A percentile compares a stretch with the other conserved stretches of the same genome.
phyloP scores from a whole-genome alignment of 1,140 invertebrate species.

The Octopus bimaculoides region DNA sequence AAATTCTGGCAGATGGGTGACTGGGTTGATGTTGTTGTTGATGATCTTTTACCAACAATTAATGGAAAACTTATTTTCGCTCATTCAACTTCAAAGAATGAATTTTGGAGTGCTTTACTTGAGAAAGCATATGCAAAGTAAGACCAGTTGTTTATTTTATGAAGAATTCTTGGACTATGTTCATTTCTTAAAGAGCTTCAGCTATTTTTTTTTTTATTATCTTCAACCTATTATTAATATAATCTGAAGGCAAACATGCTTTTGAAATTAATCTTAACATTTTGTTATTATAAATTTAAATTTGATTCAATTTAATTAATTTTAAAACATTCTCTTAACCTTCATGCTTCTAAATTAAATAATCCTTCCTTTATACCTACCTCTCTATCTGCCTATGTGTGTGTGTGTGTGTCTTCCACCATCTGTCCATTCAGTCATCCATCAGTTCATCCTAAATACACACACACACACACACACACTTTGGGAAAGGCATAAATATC shows the following conservation, averaged over 20 bases:
- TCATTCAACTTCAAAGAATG: constrained; percentile 58
- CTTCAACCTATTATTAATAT: background rate
- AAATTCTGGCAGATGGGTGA: constrained; percentile 75
- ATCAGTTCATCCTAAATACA: too few species aligned
- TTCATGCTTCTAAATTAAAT: too few species aligned
- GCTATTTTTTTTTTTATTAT: background rate
- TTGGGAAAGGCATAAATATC: too few species aligned
- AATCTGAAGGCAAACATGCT: constrained; percentile 36
- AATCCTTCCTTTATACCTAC: too few species aligned
- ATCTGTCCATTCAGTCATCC: too few species aligned
- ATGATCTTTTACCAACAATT: constrained; percentile 69
- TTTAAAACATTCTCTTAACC: too few species aligned
- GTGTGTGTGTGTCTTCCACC: too few species aligned
- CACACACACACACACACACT: too few species aligned
- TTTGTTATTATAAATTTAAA: too few species aligned
- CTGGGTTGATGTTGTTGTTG: constrained; percentile 74
- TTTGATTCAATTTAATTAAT: too few species aligned
- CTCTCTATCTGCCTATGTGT: too few species aligned
- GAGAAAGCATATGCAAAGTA: constrained; percentile 78
- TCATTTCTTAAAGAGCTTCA: background rate
- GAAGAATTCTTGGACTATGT: background rate
- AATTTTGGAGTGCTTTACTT: constrained; percentile 94
- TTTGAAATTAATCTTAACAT: too few species aligned
- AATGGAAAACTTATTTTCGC: constrained; percentile 45
- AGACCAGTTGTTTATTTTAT: constrained; percentile 9